Percentiles rank a stretch among this genome's conserved stretches.
These are phyloP conservation scores for Kryphioiulus occultus DNA, from an alignment of 2,888 invertebrate species.

Conservation along the genomic window DNA sequence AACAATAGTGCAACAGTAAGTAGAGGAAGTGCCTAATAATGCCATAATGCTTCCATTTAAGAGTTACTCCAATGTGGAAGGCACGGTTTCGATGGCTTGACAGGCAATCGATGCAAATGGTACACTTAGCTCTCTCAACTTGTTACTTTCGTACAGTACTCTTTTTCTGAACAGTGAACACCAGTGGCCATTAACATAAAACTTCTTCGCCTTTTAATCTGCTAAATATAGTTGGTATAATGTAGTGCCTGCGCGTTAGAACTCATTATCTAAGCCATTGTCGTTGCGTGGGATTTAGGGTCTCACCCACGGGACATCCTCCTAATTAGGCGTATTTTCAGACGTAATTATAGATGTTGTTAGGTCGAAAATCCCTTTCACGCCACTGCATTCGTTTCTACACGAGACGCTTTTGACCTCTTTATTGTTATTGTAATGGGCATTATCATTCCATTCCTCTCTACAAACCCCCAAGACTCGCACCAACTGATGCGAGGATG, in stretches of 20 bases:
- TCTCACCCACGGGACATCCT: constrained; percentile 41
- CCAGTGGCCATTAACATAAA: constrained; percentile 16
- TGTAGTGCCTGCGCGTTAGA: background rate
- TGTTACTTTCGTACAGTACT: background rate
- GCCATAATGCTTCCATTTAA: background rate
- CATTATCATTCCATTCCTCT: background rate
- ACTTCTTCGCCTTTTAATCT: constrained; percentile 32
- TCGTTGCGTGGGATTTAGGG: background rate
- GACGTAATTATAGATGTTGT: constrained; percentile 15
- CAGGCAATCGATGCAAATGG: constrained; percentile 5
- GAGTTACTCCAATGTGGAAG: background rate
- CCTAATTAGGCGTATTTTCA: constrained; percentile 35
- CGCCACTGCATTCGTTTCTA: background rate
- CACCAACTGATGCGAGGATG: background rate
- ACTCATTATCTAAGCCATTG: constrained; percentile 42
- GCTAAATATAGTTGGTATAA: background rate
- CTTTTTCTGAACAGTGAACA: background rate
- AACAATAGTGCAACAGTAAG: no score
- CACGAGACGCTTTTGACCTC: background rate
- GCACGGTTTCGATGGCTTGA: background rate
- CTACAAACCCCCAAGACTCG: background rate
- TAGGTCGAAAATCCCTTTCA: background rate
- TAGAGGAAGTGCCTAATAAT: no score
- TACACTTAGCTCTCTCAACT: background rate
- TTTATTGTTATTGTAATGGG: background rate